These are phyloP conservation scores for Ophioninae sp. DNA, from an alignment of 2,888 invertebrate species.

Conservation along the genomic window DNA sequence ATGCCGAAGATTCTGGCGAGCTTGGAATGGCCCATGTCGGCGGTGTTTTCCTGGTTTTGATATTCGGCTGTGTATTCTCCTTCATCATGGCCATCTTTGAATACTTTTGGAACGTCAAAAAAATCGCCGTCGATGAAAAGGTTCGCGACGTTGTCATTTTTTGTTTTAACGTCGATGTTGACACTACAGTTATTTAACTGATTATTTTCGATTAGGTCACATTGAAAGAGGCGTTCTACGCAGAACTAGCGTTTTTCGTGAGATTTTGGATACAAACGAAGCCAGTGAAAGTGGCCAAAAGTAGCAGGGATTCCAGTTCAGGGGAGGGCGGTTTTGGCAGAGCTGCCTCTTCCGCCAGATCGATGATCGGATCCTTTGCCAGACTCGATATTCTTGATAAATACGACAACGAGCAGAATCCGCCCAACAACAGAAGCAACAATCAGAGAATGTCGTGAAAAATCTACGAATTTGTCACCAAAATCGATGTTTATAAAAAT, in stretches of 20 bases:
- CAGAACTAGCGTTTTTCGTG: slow-evolving; percentile 88
- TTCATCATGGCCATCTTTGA: slow-evolving; percentile 90
- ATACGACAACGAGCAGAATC: slow-evolving; percentile 73
- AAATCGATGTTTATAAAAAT: not conserved
- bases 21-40: slow-evolving; percentile 94
- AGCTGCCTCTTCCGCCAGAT: slow-evolving; percentile 72
- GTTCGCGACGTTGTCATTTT: slow-evolving; percentile 80
- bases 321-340: slow-evolving; percentile 69
- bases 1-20: slow-evolving; percentile 82
- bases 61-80: slow-evolving; percentile 87
- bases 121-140: slow-evolving; percentile 89
- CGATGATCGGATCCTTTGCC: slow-evolving; percentile 76
- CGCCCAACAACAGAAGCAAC: slow-evolving; percentile 67
- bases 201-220: slow-evolving; percentile 83
- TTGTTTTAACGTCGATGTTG: not conserved
- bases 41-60: slow-evolving; percentile 94
- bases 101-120: slow-evolving; percentile 91
- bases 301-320: slow-evolving; percentile 67
- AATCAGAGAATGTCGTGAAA: slow-evolving; percentile 68
- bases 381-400: slow-evolving; percentile 75
- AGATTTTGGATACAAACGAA: slow-evolving; percentile 89
- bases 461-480: not conserved
- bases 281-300: slow-evolving; percentile 82
- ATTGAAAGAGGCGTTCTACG: slow-evolving; percentile 86
- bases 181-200: not conserved